These are phyloP conservation scores for silkworm (Bombyx mori) DNA, from an alignment of 1,140 invertebrate species.

Conservation along the genomic window DNA sequence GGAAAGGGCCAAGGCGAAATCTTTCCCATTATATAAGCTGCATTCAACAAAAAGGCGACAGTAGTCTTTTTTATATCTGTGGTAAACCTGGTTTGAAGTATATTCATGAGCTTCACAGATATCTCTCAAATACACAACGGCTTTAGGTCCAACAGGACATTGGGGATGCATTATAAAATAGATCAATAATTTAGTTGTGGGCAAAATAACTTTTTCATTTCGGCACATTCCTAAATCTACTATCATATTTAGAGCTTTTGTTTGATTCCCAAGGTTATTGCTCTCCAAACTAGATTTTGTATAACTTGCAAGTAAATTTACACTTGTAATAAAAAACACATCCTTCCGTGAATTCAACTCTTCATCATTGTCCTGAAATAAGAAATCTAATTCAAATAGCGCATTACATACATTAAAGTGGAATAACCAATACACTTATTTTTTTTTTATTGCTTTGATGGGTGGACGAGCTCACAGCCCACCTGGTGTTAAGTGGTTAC, in stretches of 20 bases:
- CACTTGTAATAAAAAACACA: constrained; percentile 64
- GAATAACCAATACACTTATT: no score
- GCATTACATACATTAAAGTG: background rate
- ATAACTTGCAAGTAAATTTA: constrained; percentile 65
- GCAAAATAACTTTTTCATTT: constrained; percentile 67
- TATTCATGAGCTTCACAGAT: constrained; percentile 72
- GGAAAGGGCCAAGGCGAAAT: constrained; percentile 67
- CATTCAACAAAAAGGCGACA: constrained; percentile 74
- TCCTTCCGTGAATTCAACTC: constrained; percentile 50
- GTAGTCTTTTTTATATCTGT: constrained; percentile 77
- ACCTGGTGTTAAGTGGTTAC: no score
- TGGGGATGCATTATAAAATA: constrained; percentile 77
- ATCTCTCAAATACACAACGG: constrained; percentile 72
- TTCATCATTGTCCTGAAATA: constrained; percentile 25
- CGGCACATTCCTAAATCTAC: constrained; percentile 63
- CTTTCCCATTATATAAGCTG: constrained; percentile 68
- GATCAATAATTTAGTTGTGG: constrained; percentile 73
- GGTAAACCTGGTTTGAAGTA: constrained; percentile 75
- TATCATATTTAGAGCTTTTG: constrained; percentile 69
- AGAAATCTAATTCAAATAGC: constrained; percentile 25
- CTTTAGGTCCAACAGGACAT: constrained; percentile 74
- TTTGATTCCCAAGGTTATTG: constrained; percentile 69
- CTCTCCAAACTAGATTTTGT: constrained; percentile 68
- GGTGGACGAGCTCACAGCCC: no score
- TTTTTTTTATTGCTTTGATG: no score